phyloP scores from a whole-genome alignment of 2,888 invertebrate genomes.

The Agrochola lota region DNA sequence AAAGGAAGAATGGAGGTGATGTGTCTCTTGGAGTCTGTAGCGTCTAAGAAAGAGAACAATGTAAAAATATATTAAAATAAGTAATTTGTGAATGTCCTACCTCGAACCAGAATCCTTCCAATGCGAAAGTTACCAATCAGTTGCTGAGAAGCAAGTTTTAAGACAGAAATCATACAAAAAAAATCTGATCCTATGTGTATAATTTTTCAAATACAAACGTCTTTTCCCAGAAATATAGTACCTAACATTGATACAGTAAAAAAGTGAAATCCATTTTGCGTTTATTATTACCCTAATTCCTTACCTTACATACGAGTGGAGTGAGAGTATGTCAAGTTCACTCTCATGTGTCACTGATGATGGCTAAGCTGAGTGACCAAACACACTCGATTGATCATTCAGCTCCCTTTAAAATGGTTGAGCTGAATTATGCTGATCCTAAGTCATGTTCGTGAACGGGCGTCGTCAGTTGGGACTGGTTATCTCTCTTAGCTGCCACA shows the following conservation, averaged over 20 bases:
- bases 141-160: background rate
- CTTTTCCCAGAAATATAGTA: conserved; percentile 1
- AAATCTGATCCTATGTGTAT: conserved; percentile 6
- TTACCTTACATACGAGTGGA: background rate
- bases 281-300: background rate
- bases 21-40: background rate
- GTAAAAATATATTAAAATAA: conserved; percentile 13
- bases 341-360: too few relatives aligned
- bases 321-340: too few relatives aligned
- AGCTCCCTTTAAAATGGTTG: too few relatives aligned
- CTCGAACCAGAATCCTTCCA: background rate
- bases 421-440: too few relatives aligned
- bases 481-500: too few relatives aligned
- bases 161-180: conserved; percentile 29
- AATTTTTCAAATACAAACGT: conserved; percentile 14
- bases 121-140: too few relatives aligned
- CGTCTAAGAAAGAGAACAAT: conserved; percentile 3
- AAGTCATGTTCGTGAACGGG: too few relatives aligned
- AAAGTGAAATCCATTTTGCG: background rate
- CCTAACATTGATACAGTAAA: conserved; percentile 4
- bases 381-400: too few relatives aligned
- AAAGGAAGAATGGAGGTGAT: conserved; percentile 11
- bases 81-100: conserved; percentile 35
- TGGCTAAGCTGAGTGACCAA: too few relatives aligned
- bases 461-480: too few relatives aligned